Base-by-base conservation (phyloP, 2,888 invertebrate species). In the Cetonia aurata region DNA sequence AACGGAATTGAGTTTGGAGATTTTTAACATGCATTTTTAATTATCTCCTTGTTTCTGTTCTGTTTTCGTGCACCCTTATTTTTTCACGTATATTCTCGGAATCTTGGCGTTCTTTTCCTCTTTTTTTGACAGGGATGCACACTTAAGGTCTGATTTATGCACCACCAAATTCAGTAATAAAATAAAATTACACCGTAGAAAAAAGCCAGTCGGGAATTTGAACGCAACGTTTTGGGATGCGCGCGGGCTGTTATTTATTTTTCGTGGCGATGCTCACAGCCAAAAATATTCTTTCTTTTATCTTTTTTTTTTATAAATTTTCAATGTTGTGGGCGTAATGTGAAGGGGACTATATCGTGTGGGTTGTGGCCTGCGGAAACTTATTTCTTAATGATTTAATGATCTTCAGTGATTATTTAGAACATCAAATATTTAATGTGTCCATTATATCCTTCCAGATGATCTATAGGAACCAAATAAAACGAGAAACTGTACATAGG, bases 71-170 rank as follows among this genome's bases (percentile, higher is more conserved):
- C 15, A 48, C 33, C 48, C 33, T 62, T 48, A 33, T 62, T 62
- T 48, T 62, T 31, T 62, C 17, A 4, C 37, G 15, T 10, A 48
- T 13, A 48, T 62, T 33, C 48, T 62, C 33, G 31, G 33, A 62
- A 48, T 17, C 15, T 8, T 25, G 33, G 46, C 33, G 48, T 33
- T 37, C 62, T 48, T 13, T 25, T 25, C 25, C 25, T 25, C 25
- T 25, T 25, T 25, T n/a, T 33, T 46, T 31, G 48, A 62, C 62
- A 62, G 13, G 62, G 33, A 62, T 48, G 31, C 48, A 62, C 62
- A 62, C 62, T 62, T 62, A 48, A 48, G 33, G 62, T 15, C 48
- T 62, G 62, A 62, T 62, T 62, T 62, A 62, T 62, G 42, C 13
- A 25, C 62, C 37, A 48, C 48, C 62, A 48, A 62, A 62, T 62